Percentiles rank a stretch among this genome's conserved stretches.
Conservation (phyloP, 2,888 invertebrate genomes). For the Cecidostiba fungosa region DNA sequence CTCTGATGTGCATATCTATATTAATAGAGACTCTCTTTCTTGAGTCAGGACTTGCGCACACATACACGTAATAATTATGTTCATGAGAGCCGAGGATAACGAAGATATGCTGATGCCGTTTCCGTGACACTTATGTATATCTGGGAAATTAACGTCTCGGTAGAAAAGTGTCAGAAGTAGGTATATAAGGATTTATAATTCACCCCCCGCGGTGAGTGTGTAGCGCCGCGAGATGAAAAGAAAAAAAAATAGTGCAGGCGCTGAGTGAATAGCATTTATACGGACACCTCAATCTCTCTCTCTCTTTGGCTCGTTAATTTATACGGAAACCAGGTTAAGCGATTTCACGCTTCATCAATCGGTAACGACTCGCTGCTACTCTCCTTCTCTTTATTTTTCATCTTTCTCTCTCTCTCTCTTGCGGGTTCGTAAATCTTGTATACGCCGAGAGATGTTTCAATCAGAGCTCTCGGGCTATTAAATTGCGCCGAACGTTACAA, state of each 20-base stretch:
- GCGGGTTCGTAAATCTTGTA: constrained; percentile 45
- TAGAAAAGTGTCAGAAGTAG: neutral
- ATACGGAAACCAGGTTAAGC: constrained; percentile 53
- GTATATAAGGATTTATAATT: neutral
- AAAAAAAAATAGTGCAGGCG: neutral
- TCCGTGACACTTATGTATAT: constrained; percentile 39
- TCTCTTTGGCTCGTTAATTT: constrained; percentile 41
- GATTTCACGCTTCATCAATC: constrained; percentile 59
- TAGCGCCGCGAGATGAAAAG: neutral
- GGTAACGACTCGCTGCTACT: constrained; percentile 30
- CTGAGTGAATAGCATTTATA: neutral
- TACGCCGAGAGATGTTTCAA: constrained; percentile 53
- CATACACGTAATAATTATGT: constrained; percentile 42
- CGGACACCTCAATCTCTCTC: neutral
- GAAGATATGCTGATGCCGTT: constrained; percentile 51
- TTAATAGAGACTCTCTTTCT: constrained; percentile 38
- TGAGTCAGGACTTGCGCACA: constrained; percentile 5
- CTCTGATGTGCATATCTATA: constrained; percentile 51
- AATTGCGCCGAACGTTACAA: constrained; percentile 39
- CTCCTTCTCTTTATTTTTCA: neutral
- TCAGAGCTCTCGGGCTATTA: constrained; percentile 45
- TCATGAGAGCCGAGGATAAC: constrained; percentile 28
- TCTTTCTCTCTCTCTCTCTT: neutral
- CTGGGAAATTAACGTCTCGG: neutral
- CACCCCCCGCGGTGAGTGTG: neutral